phyloP scores from a whole-genome alignment of 2,888 invertebrate genomes.

The Phyllotreta cruciferae region DNA sequence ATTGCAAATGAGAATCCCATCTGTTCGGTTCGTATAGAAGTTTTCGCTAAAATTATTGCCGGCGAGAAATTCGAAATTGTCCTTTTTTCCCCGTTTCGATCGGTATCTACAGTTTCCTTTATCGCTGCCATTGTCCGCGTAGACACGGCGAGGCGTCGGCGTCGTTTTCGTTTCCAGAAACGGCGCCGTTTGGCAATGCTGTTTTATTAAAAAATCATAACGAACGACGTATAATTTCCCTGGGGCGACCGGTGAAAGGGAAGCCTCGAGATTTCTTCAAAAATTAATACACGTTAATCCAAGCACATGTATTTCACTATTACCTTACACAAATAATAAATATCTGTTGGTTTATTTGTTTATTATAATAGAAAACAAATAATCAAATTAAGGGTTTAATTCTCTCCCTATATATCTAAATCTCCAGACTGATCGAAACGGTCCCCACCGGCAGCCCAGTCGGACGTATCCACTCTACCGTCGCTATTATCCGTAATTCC shows the following conservation, averaged over 20 bases:
- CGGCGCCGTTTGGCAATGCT: conserved; percentile 8
- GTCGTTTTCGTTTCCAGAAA: conserved; percentile 9
- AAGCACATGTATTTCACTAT: conserved; percentile 1
- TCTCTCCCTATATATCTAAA: not conserved
- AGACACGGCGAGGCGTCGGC: conserved; percentile 10
- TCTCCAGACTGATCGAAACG: not conserved
- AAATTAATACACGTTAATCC: too few relatives aligned
- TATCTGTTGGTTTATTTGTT: too few relatives aligned
- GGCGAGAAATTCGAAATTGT: conserved; percentile 34
- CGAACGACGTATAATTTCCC: conserved; percentile 6
- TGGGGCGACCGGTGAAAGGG: conserved; percentile 3
- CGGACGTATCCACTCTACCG: conserved; percentile 40
- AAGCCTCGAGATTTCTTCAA: not conserved
- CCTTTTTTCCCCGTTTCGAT: conserved; percentile 19
- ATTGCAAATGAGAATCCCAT: conserved; percentile 43
- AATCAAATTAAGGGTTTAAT: too few relatives aligned
- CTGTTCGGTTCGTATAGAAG: conserved; percentile 36
- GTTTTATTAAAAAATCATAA: conserved; percentile 13
- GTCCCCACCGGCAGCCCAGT: conserved; percentile 41
- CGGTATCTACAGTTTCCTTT: conserved; percentile 26
- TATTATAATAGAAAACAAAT: too few relatives aligned
- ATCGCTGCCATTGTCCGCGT: conserved; percentile 23
- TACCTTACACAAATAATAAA: too few relatives aligned
- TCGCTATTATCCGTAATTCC: conserved; percentile 53
- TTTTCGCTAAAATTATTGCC: conserved; percentile 39